These are phyloP conservation scores for Eclectus roratus DNA, from an alignment of 2,113 vertebrate species.

Conservation along the genomic window DNA sequence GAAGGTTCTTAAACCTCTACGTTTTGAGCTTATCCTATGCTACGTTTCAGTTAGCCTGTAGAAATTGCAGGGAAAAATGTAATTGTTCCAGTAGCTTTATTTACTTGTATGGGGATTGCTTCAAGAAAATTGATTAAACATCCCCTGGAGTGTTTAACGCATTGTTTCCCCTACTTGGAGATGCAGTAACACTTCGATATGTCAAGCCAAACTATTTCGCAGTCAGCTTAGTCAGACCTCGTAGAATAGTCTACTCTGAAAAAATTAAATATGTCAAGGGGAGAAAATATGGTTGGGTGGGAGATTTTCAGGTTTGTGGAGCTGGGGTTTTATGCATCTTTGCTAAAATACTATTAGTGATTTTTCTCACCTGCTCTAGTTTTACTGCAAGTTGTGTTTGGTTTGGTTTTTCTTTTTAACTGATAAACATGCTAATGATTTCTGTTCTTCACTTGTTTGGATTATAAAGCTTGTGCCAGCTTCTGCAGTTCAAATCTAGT, in stretches of 20 bases:
- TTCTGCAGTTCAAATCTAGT: neutral
- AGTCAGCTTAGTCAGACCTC: neutral
- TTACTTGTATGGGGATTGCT: neutral
- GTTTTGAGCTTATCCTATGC: neutral
- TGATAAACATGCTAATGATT: neutral
- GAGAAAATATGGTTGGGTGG: neutral
- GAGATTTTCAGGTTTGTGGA: neutral
- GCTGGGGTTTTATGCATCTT: neutral
- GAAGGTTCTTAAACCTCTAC: neutral
- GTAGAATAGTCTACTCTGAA: neutral
- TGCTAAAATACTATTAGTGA: neutral
- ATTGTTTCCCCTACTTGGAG: neutral
- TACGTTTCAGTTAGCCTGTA: neutral
- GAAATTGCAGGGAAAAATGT: neutral
- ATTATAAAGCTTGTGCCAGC: neutral
- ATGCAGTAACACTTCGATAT: neutral
- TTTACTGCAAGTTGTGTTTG: neutral
- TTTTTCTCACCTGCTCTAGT: neutral
- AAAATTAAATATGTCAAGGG: neutral
- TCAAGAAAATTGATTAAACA: neutral
- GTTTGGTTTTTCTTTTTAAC: neutral
- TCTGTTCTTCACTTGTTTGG: neutral
- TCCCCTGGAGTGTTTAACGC: neutral
- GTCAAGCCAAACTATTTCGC: neutral
- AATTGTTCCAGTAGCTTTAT: neutral